Conservation (phyloP, 2,888 invertebrate genomes). For the Platerodrilus igneus region DNA sequence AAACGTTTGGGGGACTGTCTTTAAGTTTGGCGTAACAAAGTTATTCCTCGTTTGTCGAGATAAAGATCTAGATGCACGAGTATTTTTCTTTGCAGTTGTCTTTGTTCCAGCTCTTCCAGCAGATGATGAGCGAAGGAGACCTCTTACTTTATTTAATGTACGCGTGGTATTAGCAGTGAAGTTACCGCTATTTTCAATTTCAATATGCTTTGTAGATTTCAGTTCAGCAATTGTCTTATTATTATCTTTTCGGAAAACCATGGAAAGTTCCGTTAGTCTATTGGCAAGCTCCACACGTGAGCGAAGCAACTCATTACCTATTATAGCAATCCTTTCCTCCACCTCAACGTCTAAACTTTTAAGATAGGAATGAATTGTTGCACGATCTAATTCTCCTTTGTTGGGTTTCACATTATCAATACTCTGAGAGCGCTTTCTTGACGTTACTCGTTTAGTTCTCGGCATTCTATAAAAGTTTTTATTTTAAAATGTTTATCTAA, state of each 20-base stretch:
- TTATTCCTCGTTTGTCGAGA: slow-evolving; percentile 20
- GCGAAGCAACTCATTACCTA: background rate
- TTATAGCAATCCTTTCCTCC: background rate
- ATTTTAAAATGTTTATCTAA: too few relatives aligned
- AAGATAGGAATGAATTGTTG: slow-evolving; percentile 6
- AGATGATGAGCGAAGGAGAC: too few relatives aligned
- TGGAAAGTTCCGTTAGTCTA: background rate
- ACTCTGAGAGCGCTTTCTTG: background rate
- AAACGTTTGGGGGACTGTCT: slow-evolving; percentile 23
- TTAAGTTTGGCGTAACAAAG: slow-evolving; percentile 29
- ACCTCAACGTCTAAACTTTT: slow-evolving; percentile 10
- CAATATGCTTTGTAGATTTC: too few relatives aligned
- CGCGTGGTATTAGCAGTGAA: too few relatives aligned
- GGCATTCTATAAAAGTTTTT: too few relatives aligned
- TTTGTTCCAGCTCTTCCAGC: background rate
- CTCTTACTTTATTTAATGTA: too few relatives aligned
- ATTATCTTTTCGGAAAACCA: background rate
- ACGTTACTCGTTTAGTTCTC: slow-evolving; percentile 13
- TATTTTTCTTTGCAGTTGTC: slow-evolving; percentile 10
- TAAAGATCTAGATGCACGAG: slow-evolving; percentile 30
- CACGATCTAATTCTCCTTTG: background rate
- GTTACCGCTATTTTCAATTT: too few relatives aligned
- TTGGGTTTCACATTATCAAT: slow-evolving; percentile 4
- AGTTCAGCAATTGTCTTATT: slow-evolving; percentile 25
- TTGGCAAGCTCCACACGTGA: slow-evolving; percentile 1